These are phyloP conservation scores for Anthoscopus minutus DNA, from an alignment of 2,113 vertebrate genomes.

Conservation along the genomic window DNA sequence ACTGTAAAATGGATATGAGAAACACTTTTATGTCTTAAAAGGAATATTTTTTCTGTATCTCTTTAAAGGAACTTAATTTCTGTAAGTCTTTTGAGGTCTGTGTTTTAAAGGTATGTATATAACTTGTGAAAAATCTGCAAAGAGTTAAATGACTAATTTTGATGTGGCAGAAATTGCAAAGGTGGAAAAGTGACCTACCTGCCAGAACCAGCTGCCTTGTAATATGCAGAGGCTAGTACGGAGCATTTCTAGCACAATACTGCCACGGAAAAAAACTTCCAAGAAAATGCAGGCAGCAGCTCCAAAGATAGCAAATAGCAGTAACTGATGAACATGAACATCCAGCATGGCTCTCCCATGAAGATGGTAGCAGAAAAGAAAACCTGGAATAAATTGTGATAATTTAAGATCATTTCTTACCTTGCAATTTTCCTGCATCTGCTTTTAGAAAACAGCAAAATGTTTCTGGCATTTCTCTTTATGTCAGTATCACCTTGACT, in stretches of 20 bases:
- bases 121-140: background rate
- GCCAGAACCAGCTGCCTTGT: slow-evolving; percentile 95
- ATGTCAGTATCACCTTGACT: background rate
- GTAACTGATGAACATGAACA: slow-evolving; percentile 83
- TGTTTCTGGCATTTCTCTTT: background rate
- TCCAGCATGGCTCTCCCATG: slow-evolving; percentile 86
- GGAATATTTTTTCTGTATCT: background rate
- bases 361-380: slow-evolving; percentile 91
- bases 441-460: background rate
- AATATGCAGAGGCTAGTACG: slow-evolving; percentile 79
- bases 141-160: background rate
- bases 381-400: slow-evolving; percentile 69
- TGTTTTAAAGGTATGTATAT: background rate
- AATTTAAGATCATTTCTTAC: background rate
- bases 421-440: background rate
- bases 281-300: slow-evolving; percentile 74
- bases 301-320: slow-evolving; percentile 78
- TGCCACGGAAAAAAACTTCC: slow-evolving; percentile 83
- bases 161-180: background rate
- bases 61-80: background rate
- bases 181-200: slow-evolving; percentile 73
- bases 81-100: background rate
- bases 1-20: background rate
- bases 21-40: background rate
- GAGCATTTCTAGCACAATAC: slow-evolving; percentile 85